phyloP scores from a whole-genome alignment of 1,140 invertebrate genomes.

The Bombyx mori region DNA sequence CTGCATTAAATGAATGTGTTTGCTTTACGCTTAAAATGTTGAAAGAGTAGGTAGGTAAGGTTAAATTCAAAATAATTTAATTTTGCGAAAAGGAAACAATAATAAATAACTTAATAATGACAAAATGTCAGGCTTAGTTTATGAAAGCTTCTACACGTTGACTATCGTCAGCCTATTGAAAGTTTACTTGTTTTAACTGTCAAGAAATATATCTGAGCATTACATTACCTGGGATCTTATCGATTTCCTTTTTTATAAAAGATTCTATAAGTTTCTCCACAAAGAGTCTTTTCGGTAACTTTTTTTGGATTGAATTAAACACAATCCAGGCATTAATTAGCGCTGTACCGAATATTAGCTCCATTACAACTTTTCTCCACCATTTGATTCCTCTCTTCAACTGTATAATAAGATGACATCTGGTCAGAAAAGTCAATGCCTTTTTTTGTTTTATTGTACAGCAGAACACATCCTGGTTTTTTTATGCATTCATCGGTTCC shows the following conservation, averaged over 20 bases:
- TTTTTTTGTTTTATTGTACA: slow-evolving; percentile 25
- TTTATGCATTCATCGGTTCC: slow-evolving; percentile 16
- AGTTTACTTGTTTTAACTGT: not conserved
- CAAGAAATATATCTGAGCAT: slow-evolving; percentile 19
- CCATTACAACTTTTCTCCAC: too few species aligned
- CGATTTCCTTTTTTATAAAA: too few species aligned
- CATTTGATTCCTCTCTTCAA: too few species aligned
- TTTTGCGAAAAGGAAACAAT: slow-evolving; percentile 4
- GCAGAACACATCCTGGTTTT: slow-evolving; percentile 17
- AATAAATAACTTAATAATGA: slow-evolving; percentile 15
- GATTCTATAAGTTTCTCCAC: too few species aligned
- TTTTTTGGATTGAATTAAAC: too few species aligned
- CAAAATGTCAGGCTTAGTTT: slow-evolving; percentile 11
- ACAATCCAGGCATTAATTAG: too few species aligned
- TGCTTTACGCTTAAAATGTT: slow-evolving; percentile 1
- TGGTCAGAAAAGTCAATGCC: not conserved
- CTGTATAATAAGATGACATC: too few species aligned
- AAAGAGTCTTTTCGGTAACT: too few species aligned
- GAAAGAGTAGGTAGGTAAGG: slow-evolving; percentile 13
- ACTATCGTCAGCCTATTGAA: not conserved
- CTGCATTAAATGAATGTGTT: too few species aligned
- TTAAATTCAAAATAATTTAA: slow-evolving; percentile 7
- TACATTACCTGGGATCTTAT: not conserved
- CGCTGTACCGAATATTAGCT: too few species aligned
- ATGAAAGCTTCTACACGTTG: slow-evolving; percentile 17